phyloP scores from a whole-genome alignment of 2,113 vertebrate genomes.

The Saguinus imperator region DNA sequence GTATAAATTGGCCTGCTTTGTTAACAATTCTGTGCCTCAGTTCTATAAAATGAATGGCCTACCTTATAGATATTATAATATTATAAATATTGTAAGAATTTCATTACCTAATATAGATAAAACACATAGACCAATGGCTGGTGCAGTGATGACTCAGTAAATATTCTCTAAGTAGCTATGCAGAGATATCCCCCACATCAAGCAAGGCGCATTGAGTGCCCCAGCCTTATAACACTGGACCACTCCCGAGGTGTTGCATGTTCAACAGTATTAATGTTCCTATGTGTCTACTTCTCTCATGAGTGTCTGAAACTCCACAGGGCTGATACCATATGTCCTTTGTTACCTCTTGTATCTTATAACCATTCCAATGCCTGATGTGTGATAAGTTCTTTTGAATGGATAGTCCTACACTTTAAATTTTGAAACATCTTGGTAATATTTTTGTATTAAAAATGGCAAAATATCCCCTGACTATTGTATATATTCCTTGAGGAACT shows the following conservation, averaged over 20 bases:
- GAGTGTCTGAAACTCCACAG: background rate
- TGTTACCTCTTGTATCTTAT: background rate
- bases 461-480: background rate
- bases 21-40: background rate
- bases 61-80: background rate
- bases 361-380: background rate
- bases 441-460: background rate
- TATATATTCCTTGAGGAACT: background rate
- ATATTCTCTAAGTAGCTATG: background rate
- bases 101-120: background rate
- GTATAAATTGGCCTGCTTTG: background rate
- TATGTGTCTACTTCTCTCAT: background rate
- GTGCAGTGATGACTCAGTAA: background rate
- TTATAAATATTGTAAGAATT: background rate
- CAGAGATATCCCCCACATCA: background rate
- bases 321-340: background rate
- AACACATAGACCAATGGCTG: background rate
- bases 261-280: background rate
- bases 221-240: background rate
- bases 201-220: background rate
- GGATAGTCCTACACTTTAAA: background rate
- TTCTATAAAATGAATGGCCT: background rate
- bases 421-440: background rate
- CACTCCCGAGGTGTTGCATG: background rate
- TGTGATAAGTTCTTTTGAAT: background rate